Evolutionary conservation across 2,113 vertebrate species (phyloP).

Genomic region (Empidonax traillii): DNA sequence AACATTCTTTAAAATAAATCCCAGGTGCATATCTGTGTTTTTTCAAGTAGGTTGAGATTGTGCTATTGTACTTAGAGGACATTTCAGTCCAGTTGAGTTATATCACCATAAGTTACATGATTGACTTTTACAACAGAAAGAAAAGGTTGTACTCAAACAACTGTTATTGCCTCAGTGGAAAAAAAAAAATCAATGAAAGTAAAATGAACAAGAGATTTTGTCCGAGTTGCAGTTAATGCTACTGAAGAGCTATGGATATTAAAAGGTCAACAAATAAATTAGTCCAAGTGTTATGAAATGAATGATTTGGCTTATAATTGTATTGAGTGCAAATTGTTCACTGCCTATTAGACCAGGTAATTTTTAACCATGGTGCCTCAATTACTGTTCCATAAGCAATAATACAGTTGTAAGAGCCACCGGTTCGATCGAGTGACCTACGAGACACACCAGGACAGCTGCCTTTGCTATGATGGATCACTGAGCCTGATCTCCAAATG

Average conservation of each 20-base stretch:
- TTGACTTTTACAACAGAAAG: constrained; percentile 88
- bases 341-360: constrained; percentile 78
- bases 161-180: constrained; percentile 90
- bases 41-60: neutral
- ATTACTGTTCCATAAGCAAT: constrained; percentile 88
- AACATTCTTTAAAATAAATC: neutral
- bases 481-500: constrained; percentile 79
- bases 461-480: constrained; percentile 90
- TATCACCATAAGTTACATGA: constrained; percentile 76
- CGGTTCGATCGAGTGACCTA: constrained; percentile 92
- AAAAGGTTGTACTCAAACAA: constrained; percentile 88
- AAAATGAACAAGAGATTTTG: constrained; percentile 91
- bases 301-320: constrained; percentile 82
- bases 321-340: constrained; percentile 80
- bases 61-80: constrained; percentile 46
- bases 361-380: constrained; percentile 81
- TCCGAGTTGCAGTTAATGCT: constrained; percentile 88
- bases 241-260: constrained; percentile 83
- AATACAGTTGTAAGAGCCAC: constrained; percentile 91
- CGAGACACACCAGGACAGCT: constrained; percentile 90
- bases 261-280: constrained; percentile 83
- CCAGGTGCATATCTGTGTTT: constrained; percentile 5
- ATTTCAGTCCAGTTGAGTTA: constrained; percentile 60
- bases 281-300: constrained; percentile 80
- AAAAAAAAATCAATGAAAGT: constrained; percentile 92